Base-by-base conservation (phyloP, 2,113 vertebrate genomes). In the Acanthochromis polyacanthus region DNA sequence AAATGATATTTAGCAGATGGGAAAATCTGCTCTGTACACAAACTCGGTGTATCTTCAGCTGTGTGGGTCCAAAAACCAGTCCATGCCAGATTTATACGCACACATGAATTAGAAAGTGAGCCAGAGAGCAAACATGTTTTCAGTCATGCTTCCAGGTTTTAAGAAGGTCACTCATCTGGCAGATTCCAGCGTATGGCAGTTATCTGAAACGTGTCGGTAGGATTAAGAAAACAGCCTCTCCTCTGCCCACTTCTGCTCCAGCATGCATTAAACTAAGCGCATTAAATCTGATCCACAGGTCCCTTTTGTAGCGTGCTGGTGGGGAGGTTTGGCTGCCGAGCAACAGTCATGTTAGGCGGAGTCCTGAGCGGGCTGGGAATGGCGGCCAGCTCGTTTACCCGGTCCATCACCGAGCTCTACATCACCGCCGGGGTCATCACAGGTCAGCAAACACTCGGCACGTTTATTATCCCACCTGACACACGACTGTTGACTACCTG, bases 271-370 rank as follows among this genome's bases (percentile, higher is more conserved):
- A 85, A 22, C 30, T 86, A 81, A 88, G 68, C 77, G 62, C 64
- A 63, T 91, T 83, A 48, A 28, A 19, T 88, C 38, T 82, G 28
- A 67, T 79, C 82, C 85, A 5, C 93, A 99, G 98, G 98, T 43
- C 97, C 97, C 11, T 90, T 99, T 12, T 98, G 97, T 60, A 96
- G 97, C 75, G 64, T 98, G 76, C 58, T 99, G 92, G 96, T 98
- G 92, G 95, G 93, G 82, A 87, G 66, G 11, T 94, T 97, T 4
- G 97, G 97, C 89, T 99, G 97, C 93, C 85, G 97, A 32, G 86
- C 83, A 23, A 95, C 92, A 0, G 94, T 96, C 73, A 98, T 99
- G 94, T 57, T 97, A 22, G 98, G 98, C 0, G 97, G 97, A 0
- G 73, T 97, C 74, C 92, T 99, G 88, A 97, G 97, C 7, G 93